Base-by-base conservation (phyloP, 1,140 invertebrate species). In the Pogonomyrmex barbatus region DNA sequence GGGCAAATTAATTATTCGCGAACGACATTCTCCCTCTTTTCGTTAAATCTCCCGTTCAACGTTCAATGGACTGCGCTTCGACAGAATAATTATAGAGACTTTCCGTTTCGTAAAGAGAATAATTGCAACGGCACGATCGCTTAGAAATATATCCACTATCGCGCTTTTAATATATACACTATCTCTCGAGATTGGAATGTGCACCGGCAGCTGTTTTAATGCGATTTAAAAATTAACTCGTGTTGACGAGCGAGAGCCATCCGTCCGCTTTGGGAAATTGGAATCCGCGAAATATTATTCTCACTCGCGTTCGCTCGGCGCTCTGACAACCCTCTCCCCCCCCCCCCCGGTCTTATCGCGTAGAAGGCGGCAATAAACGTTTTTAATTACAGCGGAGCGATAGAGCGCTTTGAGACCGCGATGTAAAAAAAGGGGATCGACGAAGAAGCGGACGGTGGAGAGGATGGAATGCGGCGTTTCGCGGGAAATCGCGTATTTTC, bases 171-270 rank as follows among this genome's bases (percentile, higher is more conserved):
- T 70, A 56, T 33, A 76, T 12, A 2, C n/a, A 24, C 33, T 47
- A 70, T 45, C 39, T 70, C 24, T 12, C 62, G 52, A 82, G 78
- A 81, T 81, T 54, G 47, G 36, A 79, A 79, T 67, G 45, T 5
- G 47, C 45, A 54, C 62, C n/a, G 77, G 5, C 62, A 56, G 63
- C 17, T 24, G n/a, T 70, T 81, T 63, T 70, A 56, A 70, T 30
- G n/a, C n/a, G 47, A 82, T 82, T 71, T 70, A 70, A 71, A 56
- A 82, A 71, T 82, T 71, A 58, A 82, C 65, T 56, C 50, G 50
- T 4, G n/a, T 14, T 30, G 30, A 36, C 45, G 63, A 65, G 45
- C 5, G 56, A 8, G 62, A 42, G 47, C n/a, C 47, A 45, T 70
- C 14, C 78, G 36, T 45, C 4, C 76, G 12, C 33, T 50, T 68